These are phyloP conservation scores for Tillus elongatus DNA, from an alignment of 2,888 invertebrate genomes.

Conservation along the genomic window DNA sequence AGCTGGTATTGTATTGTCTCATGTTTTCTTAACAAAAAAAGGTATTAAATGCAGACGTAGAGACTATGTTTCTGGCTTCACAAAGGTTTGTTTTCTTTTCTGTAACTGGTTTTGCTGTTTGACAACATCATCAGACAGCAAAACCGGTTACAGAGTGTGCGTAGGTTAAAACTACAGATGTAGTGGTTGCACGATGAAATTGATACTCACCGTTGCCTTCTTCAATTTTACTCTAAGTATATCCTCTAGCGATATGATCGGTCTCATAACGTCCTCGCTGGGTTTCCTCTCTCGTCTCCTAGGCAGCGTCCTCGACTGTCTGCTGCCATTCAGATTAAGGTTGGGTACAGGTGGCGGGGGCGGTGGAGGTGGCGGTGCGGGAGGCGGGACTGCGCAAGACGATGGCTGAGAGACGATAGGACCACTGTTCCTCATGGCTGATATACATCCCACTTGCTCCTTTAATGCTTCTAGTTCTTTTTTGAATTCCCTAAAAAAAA, in stretches of 20 bases:
- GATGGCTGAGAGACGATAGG: not conserved
- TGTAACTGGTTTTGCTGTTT: no score
- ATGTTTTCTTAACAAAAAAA: no score
- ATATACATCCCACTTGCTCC: constrained; percentile 17
- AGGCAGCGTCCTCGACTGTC: constrained; percentile 8
- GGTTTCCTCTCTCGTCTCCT: constrained; percentile 10
- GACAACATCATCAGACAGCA: no score
- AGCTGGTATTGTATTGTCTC: no score
- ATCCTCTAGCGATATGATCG: constrained; percentile 37
- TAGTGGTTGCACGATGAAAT: not conserved
- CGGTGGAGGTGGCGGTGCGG: constrained; percentile 26
- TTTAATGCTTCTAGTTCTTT: constrained; percentile 21
- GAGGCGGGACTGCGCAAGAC: constrained; percentile 29
- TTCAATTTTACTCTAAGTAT: constrained; percentile 38
- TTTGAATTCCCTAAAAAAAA: constrained; percentile 19
- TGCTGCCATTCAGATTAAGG: constrained; percentile 4
- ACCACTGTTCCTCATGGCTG: no score
- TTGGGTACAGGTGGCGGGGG: constrained; percentile 11
- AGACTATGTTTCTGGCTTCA: no score
- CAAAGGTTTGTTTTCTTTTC: no score
- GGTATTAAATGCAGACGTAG: no score
- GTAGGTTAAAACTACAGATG: no score
- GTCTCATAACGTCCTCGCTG: constrained; percentile 26
- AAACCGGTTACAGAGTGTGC: no score
- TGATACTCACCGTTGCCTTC: constrained; percentile 33